Conservation (phyloP, 2,888 invertebrate genomes). For the Cerastis rubricosa region DNA sequence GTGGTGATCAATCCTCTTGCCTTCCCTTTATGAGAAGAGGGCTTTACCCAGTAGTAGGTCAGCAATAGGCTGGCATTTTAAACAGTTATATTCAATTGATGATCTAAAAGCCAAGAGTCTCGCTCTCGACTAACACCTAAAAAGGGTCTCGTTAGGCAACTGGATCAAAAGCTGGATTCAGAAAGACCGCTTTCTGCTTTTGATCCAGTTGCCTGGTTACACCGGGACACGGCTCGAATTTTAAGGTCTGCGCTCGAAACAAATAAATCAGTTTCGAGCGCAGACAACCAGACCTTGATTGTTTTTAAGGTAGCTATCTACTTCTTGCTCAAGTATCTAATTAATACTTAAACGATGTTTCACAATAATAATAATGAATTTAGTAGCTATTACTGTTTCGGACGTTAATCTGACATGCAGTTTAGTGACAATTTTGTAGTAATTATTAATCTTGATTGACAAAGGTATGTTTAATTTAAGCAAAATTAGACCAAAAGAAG, state of each 20-base stretch:
- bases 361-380: conserved; percentile 40
- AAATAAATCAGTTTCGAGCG: neutral
- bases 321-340: conserved; percentile 2
- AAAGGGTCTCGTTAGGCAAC: neutral
- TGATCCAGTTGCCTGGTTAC: too few relatives aligned
- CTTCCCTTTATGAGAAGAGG: neutral
- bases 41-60: neutral
- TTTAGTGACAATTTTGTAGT: conserved; percentile 48
- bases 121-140: neutral
- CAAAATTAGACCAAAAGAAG: neutral
- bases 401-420: conserved; percentile 51
- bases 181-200: too few relatives aligned
- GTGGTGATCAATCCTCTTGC: neutral
- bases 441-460: conserved; percentile 56
- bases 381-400: conserved; percentile 8
- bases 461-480: neutral
- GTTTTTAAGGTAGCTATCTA: neutral
- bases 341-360: conserved; percentile 28
- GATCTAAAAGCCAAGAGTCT: neutral
- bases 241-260: too few relatives aligned
- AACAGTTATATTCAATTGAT: neutral
- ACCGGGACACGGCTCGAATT: too few relatives aligned
- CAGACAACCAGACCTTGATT: neutral
- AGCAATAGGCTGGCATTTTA: neutral
- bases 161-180: neutral